Evolutionary conservation across 2,888 invertebrate genomes (phyloP), one percentile per base, ranked within the genome.

Genomic region (Hecatera dysodea): DNA sequence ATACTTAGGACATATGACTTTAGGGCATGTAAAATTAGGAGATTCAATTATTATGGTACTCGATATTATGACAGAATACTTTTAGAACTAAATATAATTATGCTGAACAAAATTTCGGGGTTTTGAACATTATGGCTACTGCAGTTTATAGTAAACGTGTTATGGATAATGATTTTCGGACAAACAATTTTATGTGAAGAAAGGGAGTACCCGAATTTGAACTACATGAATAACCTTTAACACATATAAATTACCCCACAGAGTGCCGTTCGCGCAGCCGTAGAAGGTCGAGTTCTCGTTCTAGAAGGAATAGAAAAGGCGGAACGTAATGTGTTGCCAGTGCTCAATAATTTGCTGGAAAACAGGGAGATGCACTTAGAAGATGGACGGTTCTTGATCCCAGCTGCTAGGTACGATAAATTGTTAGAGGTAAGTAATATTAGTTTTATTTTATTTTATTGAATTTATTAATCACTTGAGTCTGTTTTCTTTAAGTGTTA

Each of bases 361-460:
- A 99, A 99, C 93, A 96, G 99, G 69, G 99, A 99, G 95, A 99
- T 99, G 99, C 99, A 99, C 93, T 96, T 99, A 75, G 99, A 99
- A 95, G 99, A 99, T 95, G 99, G 99, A 0, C 96, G 99, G 85
- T 98, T 99, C 91, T 95, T 99, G 50, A 98, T 99, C 90, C 98
- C 99, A 0, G 98, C 99, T 12, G 95, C 97, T 6, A 97, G 99
- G 95, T 99, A 98, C 90, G 99, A 99, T 90, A 98, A 98, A 91
- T 94, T 99, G 22, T 92, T 99, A 19, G 93, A 98, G 96, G 99
- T 98, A 36, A 17, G 12, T 33, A 90, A 85, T 50, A 17, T 29
- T 61, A 15, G n/a, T 15, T 29, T 22, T 2, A 7, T 19, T 36
- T 22, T 19, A 17, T 67, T 27, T 7, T n/a, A n/a, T n/a, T n/a